Conservation (phyloP, 1,140 invertebrate species). For the Physella acuta region DNA sequence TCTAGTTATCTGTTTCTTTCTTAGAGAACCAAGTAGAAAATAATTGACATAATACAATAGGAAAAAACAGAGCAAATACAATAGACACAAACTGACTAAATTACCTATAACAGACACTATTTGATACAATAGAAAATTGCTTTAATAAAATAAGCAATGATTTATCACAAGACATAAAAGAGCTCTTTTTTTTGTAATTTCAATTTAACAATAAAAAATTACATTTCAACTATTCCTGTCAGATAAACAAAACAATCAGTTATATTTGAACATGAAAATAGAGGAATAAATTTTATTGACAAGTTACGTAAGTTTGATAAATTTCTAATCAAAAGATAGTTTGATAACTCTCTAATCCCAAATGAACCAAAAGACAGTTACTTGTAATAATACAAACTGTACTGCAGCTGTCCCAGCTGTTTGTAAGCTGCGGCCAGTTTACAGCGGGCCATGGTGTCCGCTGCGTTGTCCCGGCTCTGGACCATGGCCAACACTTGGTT, state of each 20-base stretch:
- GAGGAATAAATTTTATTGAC: no score
- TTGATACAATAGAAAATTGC: no score
- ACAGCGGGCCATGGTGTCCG: slow-evolving; percentile 40
- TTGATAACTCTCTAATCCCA: neutral
- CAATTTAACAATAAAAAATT: neutral
- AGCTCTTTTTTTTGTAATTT: no score
- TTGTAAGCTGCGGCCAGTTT: slow-evolving; percentile 49
- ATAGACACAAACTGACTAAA: no score
- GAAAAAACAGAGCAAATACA: no score
- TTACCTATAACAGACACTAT: no score
- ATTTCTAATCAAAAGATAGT: no score
- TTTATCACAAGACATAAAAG: no score
- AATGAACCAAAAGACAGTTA: slow-evolving; percentile 20
- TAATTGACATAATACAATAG: no score
- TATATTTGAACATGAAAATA: neutral
- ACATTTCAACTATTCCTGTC: neutral
- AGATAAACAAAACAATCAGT: neutral
- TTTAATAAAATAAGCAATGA: no score
- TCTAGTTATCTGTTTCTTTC: no score
- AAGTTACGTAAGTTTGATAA: no score
- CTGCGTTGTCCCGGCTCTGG: slow-evolving; percentile 41
- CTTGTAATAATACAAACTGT: slow-evolving; percentile 49
- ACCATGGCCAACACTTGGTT: slow-evolving; percentile 34
- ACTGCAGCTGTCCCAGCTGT: slow-evolving; percentile 40
- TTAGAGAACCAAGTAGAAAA: neutral